Evolutionary conservation across 1,140 invertebrate genomes (phyloP).

Genomic region (Venturia canescens): DNA sequence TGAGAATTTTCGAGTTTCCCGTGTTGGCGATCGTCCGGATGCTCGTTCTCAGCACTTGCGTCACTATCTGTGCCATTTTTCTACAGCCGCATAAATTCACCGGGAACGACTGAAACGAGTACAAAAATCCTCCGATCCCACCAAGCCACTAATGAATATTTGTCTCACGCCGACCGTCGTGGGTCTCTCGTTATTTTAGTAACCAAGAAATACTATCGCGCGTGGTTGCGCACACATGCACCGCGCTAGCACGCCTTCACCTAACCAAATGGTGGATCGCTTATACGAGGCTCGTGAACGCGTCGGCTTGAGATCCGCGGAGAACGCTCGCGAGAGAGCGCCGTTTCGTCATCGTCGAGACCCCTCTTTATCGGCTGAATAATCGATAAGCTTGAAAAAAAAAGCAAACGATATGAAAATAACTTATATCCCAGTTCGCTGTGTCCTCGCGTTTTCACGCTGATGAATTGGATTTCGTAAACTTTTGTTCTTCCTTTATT

Average conservation of each 20-base stretch:
- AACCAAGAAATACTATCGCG: neutral
- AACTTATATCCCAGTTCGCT: constrained; percentile 4
- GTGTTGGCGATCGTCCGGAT: constrained; percentile 42
- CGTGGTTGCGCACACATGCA: constrained; percentile 23
- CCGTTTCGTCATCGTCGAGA: constrained; percentile 48
- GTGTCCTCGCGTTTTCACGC: neutral
- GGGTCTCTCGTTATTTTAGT: constrained; percentile 31
- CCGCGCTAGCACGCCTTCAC: constrained; percentile 45
- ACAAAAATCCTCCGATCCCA: no score
- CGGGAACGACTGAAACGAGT: no score
- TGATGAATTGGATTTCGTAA: no score
- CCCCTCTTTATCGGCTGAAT: constrained; percentile 54
- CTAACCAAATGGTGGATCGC: constrained; percentile 51
- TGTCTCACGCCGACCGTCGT: neutral
- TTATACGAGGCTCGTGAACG: constrained; percentile 26
- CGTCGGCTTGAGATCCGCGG: constrained; percentile 31
- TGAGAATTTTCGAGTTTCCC: constrained; percentile 39
- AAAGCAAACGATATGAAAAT: no score
- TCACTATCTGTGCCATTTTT: constrained; percentile 66
- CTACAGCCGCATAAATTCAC: no score
- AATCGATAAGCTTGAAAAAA: constrained; percentile 41
- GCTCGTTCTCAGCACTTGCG: constrained; percentile 52
- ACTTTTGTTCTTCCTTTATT: no score
- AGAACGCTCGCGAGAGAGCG: neutral
- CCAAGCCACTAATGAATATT: no score